phyloP scores from a whole-genome alignment of 1,140 invertebrate species.

The Solenopsis invicta region DNA sequence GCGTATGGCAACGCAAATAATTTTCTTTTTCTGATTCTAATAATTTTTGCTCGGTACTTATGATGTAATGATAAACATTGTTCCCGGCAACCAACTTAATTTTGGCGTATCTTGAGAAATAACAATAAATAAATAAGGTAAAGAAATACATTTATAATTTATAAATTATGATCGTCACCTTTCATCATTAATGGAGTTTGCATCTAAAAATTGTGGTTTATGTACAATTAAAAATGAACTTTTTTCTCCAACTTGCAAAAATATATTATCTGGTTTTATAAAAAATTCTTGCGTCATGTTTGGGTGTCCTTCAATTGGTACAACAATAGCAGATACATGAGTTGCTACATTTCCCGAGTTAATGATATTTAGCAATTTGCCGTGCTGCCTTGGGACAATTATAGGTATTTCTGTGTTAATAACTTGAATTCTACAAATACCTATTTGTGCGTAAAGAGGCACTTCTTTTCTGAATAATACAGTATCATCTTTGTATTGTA shows the following conservation, averaged over 20 bases:
- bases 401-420: slow-evolving; percentile 79
- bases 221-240: slow-evolving; percentile 76
- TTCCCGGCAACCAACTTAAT: slow-evolving; percentile 77
- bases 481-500: slow-evolving; percentile 68
- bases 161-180: slow-evolving; percentile 26
- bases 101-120: slow-evolving; percentile 72
- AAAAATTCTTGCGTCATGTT: slow-evolving; percentile 70
- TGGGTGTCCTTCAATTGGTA: slow-evolving; percentile 40
- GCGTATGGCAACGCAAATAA: slow-evolving; percentile 80
- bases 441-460: slow-evolving; percentile 77
- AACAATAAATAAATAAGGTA: slow-evolving; percentile 15
- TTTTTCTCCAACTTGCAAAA: slow-evolving; percentile 75
- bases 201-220: slow-evolving; percentile 73
- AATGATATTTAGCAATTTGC: slow-evolving; percentile 75
- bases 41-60: slow-evolving; percentile 74
- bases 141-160: slow-evolving; percentile 70
- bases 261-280: slow-evolving; percentile 74
- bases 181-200: background rate
- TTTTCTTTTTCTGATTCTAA: slow-evolving; percentile 71
- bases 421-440: slow-evolving; percentile 78
- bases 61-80: slow-evolving; percentile 74
- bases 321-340: slow-evolving; percentile 63
- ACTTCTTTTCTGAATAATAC: slow-evolving; percentile 77
- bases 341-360: slow-evolving; percentile 78
- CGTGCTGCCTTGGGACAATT: slow-evolving; percentile 73